These are phyloP conservation scores for Psilopogon haemacephalus DNA, from an alignment of 2,113 vertebrate species.

Conservation along the genomic window DNA sequence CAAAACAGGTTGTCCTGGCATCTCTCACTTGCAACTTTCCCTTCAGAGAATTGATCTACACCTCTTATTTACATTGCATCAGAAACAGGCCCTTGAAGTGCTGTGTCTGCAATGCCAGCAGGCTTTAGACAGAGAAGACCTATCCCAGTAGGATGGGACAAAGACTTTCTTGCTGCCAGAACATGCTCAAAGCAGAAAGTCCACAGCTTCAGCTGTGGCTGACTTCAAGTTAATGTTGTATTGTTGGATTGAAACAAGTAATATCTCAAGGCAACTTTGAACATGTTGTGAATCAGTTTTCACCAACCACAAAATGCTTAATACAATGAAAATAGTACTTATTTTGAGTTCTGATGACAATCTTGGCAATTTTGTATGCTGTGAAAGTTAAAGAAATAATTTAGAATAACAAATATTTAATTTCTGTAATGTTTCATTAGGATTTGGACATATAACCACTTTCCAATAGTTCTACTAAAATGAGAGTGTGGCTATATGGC, in stretches of 20 bases:
- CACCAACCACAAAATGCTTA: background rate
- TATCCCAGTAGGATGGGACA: background rate
- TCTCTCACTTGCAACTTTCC: background rate
- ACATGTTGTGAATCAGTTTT: background rate
- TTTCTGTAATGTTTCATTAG: background rate
- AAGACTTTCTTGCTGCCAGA: background rate
- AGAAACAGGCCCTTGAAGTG: fast-evolving
- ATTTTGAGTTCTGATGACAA: background rate
- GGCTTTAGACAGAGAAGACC: background rate
- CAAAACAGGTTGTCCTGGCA: background rate
- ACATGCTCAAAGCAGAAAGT: background rate
- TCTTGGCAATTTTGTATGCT: background rate
- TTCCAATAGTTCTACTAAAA: background rate
- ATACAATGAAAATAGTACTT: background rate
- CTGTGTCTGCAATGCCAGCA: background rate
- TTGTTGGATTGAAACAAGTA: background rate
- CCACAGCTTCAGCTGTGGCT: background rate
- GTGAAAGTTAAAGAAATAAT: background rate
- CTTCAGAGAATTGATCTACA: background rate
- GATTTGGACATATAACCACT: background rate
- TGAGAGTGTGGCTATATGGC: background rate
- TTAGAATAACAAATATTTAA: background rate
- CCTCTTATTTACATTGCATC: background rate
- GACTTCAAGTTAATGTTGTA: background rate
- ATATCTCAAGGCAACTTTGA: background rate